These are phyloP conservation scores for Anarsia innoxiella DNA, from an alignment of 2,888 invertebrate genomes.

Conservation along the genomic window DNA sequence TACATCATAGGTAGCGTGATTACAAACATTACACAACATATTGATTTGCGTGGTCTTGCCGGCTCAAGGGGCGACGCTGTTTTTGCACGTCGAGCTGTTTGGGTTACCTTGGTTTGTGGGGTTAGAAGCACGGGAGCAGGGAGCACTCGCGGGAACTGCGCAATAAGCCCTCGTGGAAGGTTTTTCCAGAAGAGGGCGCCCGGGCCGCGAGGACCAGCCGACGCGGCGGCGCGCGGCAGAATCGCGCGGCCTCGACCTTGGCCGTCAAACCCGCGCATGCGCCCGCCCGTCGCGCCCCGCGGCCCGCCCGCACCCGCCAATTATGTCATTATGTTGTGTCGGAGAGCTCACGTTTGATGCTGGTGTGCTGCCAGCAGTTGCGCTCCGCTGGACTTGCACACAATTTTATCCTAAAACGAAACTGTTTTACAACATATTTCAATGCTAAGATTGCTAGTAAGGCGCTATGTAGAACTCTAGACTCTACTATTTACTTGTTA, in stretches of 20 bases:
- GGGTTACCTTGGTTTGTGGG: constrained; percentile 37
- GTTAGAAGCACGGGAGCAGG: constrained; percentile 18
- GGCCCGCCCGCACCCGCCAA: constrained; percentile 49
- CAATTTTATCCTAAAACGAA: no score
- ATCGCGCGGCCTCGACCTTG: constrained; percentile 73
- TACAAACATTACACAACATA: constrained; percentile 49
- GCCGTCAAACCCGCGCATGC: constrained; percentile 74
- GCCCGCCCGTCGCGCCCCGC: constrained; percentile 53
- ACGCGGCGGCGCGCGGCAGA: constrained; percentile 70
- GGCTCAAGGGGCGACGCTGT: constrained; percentile 2
- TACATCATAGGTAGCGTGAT: constrained; percentile 32
- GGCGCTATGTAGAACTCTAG: no score
- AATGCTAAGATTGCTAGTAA: no score
- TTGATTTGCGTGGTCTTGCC: constrained; percentile 25
- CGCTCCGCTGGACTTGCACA: constrained; percentile 37
- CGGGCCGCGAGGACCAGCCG: constrained; percentile 49
- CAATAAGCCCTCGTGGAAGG: constrained; percentile 42
- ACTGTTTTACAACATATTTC: no score
- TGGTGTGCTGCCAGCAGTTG: constrained; percentile 62
- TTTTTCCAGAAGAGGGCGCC: constrained; percentile 52
- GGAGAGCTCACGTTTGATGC: constrained; percentile 33
- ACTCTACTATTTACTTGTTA: no score
- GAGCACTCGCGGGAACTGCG: constrained; percentile 57
- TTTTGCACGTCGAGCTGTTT: no score
- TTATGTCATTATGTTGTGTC: constrained; percentile 69